Percentiles rank a stretch among this genome's conserved stretches.
These are phyloP conservation scores for Clivina fossor DNA, from an alignment of 2,888 invertebrate genomes.

Conservation along the genomic window DNA sequence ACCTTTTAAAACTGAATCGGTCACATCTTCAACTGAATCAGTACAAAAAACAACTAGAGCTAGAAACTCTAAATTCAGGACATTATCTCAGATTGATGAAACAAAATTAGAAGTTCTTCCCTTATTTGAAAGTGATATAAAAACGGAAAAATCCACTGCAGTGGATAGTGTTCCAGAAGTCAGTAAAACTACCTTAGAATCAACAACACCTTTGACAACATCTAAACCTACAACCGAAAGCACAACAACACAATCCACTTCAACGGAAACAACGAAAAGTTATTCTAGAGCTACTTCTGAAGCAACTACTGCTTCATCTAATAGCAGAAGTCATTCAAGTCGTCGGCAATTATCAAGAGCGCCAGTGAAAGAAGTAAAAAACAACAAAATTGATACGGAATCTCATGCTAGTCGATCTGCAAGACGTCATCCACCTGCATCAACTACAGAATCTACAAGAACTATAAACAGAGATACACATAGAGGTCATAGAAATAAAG, in stretches of 20 bases:
- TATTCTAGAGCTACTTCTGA: constrained; percentile 3
- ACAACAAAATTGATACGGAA: constrained; percentile 20
- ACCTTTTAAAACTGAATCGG: constrained; percentile 12
- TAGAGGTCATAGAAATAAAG: constrained; percentile 1
- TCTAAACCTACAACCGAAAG: constrained; percentile 12
- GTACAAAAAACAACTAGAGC: constrained; percentile 7
- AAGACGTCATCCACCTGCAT: constrained; percentile 8
- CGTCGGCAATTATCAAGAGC: constrained; percentile 11
- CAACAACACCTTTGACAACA: constrained; percentile 15
- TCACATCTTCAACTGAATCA: constrained; percentile 10
- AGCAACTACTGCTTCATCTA: constrained; percentile 5
- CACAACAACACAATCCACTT: neutral
- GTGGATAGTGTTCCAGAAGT: constrained; percentile 27
- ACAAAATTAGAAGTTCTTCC: constrained; percentile 50
- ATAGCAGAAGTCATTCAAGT: neutral
- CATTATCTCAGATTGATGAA: constrained; percentile 47
- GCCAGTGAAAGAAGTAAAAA: constrained; percentile 26
- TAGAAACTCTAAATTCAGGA: constrained; percentile 40
- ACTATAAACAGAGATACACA: neutral
- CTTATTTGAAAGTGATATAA: constrained; percentile 49
- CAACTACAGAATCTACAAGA: constrained; percentile 7
- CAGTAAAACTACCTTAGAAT: constrained; percentile 12
- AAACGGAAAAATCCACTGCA: constrained; percentile 42
- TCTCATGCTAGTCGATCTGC: neutral
- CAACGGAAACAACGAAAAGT: neutral